These are phyloP conservation scores for Ectobius pallidus DNA, from an alignment of 2,888 invertebrate species.

Conservation along the genomic window DNA sequence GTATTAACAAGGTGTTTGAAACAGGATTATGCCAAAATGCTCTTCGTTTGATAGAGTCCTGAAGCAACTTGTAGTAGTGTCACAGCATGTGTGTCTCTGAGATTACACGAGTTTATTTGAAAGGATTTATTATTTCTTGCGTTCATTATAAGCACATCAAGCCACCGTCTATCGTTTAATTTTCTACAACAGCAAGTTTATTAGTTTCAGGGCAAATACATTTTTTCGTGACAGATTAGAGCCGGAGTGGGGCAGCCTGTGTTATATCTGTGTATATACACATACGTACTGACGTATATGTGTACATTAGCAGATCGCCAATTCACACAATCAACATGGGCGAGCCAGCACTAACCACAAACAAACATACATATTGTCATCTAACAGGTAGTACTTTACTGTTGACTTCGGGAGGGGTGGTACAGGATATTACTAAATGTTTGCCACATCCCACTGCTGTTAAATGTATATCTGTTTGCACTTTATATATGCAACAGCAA, in stretches of 20 bases:
- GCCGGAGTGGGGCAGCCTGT: not conserved
- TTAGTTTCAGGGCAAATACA: not conserved
- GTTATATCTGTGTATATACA: slow-evolving; percentile 24
- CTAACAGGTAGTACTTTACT: slow-evolving; percentile 1
- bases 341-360: slow-evolving; percentile 23
- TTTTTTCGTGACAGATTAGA: not conserved
- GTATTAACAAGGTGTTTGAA: too few relatives aligned
- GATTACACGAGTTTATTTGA: too few relatives aligned
- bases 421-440: slow-evolving; percentile 9
- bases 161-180: not conserved
- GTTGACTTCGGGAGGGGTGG: not conserved
- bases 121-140: too few relatives aligned
- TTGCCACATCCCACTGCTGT: slow-evolving; percentile 8
- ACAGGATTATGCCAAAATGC: too few relatives aligned
- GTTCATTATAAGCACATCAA: too few relatives aligned
- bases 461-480: slow-evolving; percentile 26
- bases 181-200: not conserved
- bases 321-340: slow-evolving; percentile 42
- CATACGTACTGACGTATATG: slow-evolving; percentile 28
- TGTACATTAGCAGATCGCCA: slow-evolving; percentile 40
- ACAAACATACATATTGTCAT: slow-evolving; percentile 42
- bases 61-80: too few relatives aligned
- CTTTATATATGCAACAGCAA: slow-evolving; percentile 2
- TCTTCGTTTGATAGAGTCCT: too few relatives aligned
- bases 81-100: too few relatives aligned